Conservation (phyloP, 2,888 invertebrate genomes). For the Mythimna impura region DNA sequence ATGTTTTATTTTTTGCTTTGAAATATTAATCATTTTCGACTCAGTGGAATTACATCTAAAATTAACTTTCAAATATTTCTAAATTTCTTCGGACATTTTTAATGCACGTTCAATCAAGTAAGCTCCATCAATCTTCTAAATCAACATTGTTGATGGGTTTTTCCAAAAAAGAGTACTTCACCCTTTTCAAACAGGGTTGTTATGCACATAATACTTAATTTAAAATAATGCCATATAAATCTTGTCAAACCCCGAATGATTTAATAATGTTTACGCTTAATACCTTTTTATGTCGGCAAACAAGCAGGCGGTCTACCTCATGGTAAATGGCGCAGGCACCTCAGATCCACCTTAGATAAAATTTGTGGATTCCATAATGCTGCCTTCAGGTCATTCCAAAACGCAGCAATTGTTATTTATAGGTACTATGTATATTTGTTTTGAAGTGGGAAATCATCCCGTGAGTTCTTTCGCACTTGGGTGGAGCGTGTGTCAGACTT, state of each 20-base stretch:
- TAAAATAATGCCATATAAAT: constrained; percentile 16
- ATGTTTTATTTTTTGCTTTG: neutral
- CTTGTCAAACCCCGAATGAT: neutral
- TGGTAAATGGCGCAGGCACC: neutral
- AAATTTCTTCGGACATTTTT: neutral
- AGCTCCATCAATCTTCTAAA: constrained; percentile 10
- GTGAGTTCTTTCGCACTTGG: no score
- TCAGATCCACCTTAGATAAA: no score
- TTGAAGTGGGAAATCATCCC: no score
- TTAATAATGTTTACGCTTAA: neutral
- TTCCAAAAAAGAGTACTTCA: neutral
- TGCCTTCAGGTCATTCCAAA: no score
- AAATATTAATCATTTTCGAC: neutral
- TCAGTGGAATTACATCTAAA: neutral
- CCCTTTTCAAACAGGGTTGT: constrained; percentile 7
- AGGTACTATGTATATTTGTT: no score
- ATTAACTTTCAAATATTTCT: neutral
- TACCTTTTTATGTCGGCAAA: neutral
- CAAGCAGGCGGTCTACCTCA: neutral
- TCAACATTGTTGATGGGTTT: constrained; percentile 1
- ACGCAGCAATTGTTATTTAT: no score
- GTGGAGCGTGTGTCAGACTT: no score
- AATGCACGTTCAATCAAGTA: constrained; percentile 4
- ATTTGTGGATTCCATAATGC: no score
- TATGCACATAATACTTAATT: neutral